Evolutionary conservation across 1,140 invertebrate species (phyloP).

Genomic region (Zaprionus inermis): DNA sequence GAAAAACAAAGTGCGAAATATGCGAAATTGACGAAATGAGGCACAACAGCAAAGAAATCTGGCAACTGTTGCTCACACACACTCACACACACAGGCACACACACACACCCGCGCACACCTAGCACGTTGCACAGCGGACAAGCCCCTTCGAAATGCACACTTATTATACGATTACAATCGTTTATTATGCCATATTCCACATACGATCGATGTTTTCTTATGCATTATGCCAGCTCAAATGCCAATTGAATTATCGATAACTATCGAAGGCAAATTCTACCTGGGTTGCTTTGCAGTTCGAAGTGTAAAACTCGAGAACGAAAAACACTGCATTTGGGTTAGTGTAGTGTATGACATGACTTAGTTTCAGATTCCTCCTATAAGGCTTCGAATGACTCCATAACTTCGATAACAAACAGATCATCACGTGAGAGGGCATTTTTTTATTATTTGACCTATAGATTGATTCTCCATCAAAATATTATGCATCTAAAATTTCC

Average conservation of each 20-base stretch:
- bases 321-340: too few relatives aligned
- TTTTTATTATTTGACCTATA: too few relatives aligned
- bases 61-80: slow-evolving; percentile 35
- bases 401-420: too few relatives aligned
- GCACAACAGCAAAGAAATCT: slow-evolving; percentile 24
- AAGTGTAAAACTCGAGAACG: too few relatives aligned
- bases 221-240: background rate
- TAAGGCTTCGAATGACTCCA: too few relatives aligned
- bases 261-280: background rate
- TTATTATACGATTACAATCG: background rate
- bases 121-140: slow-evolving; percentile 16
- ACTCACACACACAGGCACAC: slow-evolving; percentile 12
- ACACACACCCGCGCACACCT: slow-evolving; percentile 18
- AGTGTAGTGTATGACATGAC: too few relatives aligned
- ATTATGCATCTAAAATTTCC: too few relatives aligned
- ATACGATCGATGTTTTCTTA: background rate
- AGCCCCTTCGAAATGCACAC: slow-evolving; percentile 12
- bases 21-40: background rate
- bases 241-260: slow-evolving; percentile 2
- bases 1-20: slow-evolving; percentile 9
- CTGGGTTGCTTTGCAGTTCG: background rate
- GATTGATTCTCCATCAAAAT: too few relatives aligned
- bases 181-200: background rate
- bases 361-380: too few relatives aligned
- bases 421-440: too few relatives aligned